A percentile compares a stretch with the other conserved stretches of the same genome.
phyloP scores from a whole-genome alignment of 1,140 invertebrate genomes.

The silkworm (Bombyx mori) region DNA sequence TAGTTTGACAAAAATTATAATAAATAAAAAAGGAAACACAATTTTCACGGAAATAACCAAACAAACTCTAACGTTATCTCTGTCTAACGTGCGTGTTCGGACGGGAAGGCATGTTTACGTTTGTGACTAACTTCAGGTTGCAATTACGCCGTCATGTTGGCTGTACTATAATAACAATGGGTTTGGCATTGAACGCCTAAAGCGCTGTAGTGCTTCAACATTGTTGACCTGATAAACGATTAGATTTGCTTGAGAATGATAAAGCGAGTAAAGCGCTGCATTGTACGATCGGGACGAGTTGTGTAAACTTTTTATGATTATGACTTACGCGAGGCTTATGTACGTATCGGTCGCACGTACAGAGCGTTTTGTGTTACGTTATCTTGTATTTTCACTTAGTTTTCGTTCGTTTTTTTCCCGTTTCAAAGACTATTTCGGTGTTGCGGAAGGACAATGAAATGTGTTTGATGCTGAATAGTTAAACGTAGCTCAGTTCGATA shows the following conservation, averaged over 20 bases:
- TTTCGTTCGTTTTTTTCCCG: slow-evolving; percentile 12
- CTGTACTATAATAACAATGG: slow-evolving; percentile 67
- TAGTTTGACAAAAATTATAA: slow-evolving; percentile 4
- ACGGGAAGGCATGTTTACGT: slow-evolving; percentile 24
- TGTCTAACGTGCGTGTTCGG: slow-evolving; percentile 19
- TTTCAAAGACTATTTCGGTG: slow-evolving; percentile 15
- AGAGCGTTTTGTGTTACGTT: slow-evolving; percentile 35
- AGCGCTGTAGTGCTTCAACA: slow-evolving; percentile 34
- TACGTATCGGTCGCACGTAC: slow-evolving; percentile 53
- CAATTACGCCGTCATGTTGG: slow-evolving; percentile 55
- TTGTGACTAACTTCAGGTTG: slow-evolving; percentile 40
- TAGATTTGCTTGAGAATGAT: neutral
- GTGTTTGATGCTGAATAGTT: slow-evolving; percentile 7
- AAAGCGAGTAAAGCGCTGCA: slow-evolving; percentile 11
- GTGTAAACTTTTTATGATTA: slow-evolving; percentile 55
- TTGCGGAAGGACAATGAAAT: slow-evolving; percentile 9
- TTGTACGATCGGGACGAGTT: slow-evolving; percentile 23
- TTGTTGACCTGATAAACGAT: neutral
- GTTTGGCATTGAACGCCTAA: slow-evolving; percentile 21
- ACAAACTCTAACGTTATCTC: slow-evolving; percentile 16
- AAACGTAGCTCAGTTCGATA: slow-evolving; percentile 17
- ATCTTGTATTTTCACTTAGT: slow-evolving; percentile 26
- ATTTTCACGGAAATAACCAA: slow-evolving; percentile 8
- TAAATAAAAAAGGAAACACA: neutral
- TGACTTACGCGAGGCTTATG: slow-evolving; percentile 23